Evolutionary conservation across 2,113 vertebrate species (phyloP).

Genomic region (Rafetus swinhoei): DNA sequence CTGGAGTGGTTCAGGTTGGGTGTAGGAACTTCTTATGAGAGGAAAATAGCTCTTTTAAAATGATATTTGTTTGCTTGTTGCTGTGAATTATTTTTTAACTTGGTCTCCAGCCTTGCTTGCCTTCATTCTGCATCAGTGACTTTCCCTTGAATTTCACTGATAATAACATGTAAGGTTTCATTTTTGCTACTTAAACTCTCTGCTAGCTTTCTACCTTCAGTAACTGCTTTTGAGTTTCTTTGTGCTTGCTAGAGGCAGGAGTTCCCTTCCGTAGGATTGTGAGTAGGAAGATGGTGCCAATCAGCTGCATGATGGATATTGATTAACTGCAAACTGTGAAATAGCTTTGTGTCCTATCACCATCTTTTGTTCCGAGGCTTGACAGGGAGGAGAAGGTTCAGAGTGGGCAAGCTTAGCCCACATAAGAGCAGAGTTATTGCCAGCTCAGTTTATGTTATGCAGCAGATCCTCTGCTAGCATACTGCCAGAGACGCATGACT

Average conservation of each 20-base stretch:
- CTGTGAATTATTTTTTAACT: not conserved
- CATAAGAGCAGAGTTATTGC: not conserved
- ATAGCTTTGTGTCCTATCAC: not conserved
- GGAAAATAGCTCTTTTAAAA: not conserved
- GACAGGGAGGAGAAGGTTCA: not conserved
- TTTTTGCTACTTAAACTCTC: not conserved
- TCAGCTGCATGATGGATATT: not conserved
- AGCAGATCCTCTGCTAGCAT: not conserved
- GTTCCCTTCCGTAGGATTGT: not conserved
- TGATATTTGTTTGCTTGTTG: not conserved
- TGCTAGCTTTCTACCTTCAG: not conserved
- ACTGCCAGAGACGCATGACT: not conserved
- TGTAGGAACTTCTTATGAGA: not conserved
- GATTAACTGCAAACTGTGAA: not conserved
- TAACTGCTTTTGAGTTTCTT: not conserved
- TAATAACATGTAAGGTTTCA: not conserved
- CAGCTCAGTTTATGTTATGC: not conserved
- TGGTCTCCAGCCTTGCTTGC: not conserved
- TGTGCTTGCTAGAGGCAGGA: not conserved
- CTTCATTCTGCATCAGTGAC: fast-evolving
- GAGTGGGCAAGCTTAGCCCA: not conserved
- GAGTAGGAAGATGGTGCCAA: not conserved
- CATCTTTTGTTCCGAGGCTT: not conserved
- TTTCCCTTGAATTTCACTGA: not conserved
- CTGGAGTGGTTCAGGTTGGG: not conserved